These are phyloP conservation scores for Oreonectes daqikongensis DNA, from an alignment of 2,797 vertebrate genomes.

Conservation along the genomic window DNA sequence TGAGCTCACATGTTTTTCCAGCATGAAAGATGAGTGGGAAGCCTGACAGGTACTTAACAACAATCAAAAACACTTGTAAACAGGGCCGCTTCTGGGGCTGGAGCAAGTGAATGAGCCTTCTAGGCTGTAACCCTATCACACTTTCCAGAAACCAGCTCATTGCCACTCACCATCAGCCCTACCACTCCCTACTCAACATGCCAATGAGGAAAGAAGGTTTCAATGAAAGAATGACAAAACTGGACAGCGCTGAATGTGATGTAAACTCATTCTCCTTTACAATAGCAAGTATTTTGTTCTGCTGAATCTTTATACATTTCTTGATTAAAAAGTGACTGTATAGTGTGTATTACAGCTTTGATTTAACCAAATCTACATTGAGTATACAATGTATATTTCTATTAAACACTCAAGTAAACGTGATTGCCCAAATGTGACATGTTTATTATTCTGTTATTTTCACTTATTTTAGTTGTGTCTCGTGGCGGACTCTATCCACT, in stretches of 20 bases:
- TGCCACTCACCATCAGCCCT: constrained; percentile 12
- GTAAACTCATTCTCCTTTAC: not conserved
- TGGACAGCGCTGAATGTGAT: not conserved
- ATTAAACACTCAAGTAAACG: no score
- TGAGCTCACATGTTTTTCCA: constrained; percentile 77
- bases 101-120: constrained; percentile 62
- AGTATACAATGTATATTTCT: no score
- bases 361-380: no score
- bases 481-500: no score
- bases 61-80: constrained; percentile 76
- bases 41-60: constrained; percentile 75
- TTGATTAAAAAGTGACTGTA: no score
- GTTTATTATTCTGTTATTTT: no score
- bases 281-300: not conserved
- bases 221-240: not conserved
- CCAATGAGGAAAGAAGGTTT: not conserved
- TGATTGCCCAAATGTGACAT: no score
- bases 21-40: constrained; percentile 63
- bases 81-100: constrained; percentile 57
- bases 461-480: no score
- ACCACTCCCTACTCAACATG: constrained; percentile 59
- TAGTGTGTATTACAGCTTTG: no score
- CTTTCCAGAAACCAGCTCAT: constrained; percentile 72
- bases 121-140: constrained; percentile 73
- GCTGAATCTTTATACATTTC: not conserved